Percentiles rank a stretch among this genome's conserved stretches.
These are phyloP conservation scores for Volucella inflata DNA, from an alignment of 2,888 invertebrate genomes.

Conservation along the genomic window DNA sequence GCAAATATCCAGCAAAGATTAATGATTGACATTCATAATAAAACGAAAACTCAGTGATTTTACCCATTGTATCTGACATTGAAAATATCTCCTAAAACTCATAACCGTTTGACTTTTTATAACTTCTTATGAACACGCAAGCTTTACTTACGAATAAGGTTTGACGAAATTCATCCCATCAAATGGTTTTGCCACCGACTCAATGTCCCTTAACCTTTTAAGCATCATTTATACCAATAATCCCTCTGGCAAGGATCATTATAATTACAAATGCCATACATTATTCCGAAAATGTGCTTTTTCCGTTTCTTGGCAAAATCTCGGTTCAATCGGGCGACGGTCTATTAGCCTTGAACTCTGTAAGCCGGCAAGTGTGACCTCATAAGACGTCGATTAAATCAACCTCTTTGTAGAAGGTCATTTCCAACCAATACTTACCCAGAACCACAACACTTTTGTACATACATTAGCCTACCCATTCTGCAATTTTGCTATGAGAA, in stretches of 20 bases:
- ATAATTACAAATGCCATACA: constrained; percentile 20
- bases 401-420: not conserved
- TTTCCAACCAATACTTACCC: not conserved
- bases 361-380: not conserved
- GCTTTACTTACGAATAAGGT: too few species aligned
- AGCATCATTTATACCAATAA: constrained; percentile 15
- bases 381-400: not conserved
- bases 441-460: too few species aligned
- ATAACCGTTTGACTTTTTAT: too few species aligned
- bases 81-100: too few species aligned
- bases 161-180: not conserved
- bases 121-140: too few species aligned
- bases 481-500: too few species aligned
- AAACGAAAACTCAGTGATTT: too few species aligned
- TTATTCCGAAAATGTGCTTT: constrained; percentile 20
- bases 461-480: too few species aligned
- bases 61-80: too few species aligned
- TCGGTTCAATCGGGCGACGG: not conserved
- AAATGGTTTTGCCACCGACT: not conserved
- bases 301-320: not conserved
- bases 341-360: constrained; percentile 3
- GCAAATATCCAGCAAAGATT: too few species aligned
- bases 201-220: constrained; percentile 10
- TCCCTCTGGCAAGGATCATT: constrained; percentile 7
- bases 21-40: too few species aligned